phyloP scores from a whole-genome alignment of 2,888 invertebrate genomes.

The Polydrusus tereticollis region DNA sequence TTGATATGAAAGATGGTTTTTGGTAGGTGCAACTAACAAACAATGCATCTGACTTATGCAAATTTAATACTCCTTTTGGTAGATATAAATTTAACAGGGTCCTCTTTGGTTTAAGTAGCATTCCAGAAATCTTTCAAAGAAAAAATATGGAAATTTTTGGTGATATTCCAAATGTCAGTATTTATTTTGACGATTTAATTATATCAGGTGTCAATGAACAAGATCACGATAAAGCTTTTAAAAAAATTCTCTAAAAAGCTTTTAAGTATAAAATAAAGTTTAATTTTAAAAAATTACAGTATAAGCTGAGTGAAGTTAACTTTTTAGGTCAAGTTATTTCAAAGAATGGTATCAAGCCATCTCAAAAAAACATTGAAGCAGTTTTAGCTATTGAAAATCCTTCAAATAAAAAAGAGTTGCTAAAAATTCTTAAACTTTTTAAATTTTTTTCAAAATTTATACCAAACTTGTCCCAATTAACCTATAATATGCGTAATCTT shows the following conservation, averaged over 20 bases:
- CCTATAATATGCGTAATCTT: conserved; percentile 6
- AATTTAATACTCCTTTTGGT: conserved; percentile 41
- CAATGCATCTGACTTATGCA: conserved; percentile 18
- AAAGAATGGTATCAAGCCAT: conserved; percentile 3
- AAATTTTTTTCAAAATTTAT: conserved; percentile 27
- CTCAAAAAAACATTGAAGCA: conserved; percentile 20
- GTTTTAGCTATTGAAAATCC: conserved; percentile 2
- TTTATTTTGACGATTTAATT: conserved; percentile 48
- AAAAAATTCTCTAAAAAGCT: not conserved
- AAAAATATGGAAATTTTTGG: conserved; percentile 33
- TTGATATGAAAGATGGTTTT: conserved; percentile 37
- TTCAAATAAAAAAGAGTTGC: conserved; percentile 1
- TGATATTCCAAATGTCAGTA: conserved; percentile 24
- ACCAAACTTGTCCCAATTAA: conserved; percentile 8
- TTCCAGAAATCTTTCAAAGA: conserved; percentile 36
- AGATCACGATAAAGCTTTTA: conserved; percentile 5
- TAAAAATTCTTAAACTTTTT: conserved; percentile 9
- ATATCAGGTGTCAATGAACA: not conserved
- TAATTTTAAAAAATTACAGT: conserved; percentile 33
- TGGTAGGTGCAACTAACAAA: conserved; percentile 10
- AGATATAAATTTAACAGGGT: conserved; percentile 39
- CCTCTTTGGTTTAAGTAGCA: conserved; percentile 34
- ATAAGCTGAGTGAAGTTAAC: conserved; percentile 4
- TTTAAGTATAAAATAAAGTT: conserved; percentile 36
- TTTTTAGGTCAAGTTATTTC: conserved; percentile 10